A percentile compares a stretch with the other conserved stretches of the same genome.
Evolutionary conservation across 2,113 vertebrate genomes (phyloP).

Genomic region (Phoxinus phoxinus): DNA sequence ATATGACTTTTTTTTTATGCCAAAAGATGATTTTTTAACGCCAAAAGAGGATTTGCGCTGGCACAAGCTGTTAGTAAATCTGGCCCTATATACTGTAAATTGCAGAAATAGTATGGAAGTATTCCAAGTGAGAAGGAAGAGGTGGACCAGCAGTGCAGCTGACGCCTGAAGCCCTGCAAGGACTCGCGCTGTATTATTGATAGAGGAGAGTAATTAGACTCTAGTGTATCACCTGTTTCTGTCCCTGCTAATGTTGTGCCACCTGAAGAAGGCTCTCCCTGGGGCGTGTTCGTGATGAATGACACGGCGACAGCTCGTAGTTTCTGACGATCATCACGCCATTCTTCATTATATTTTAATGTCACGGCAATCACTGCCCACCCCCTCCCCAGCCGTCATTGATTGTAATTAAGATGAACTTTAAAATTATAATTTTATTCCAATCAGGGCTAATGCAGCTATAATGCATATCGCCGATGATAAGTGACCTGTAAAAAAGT

Average conservation of each 20-base stretch:
- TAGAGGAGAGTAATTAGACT: slow-evolving; percentile 78
- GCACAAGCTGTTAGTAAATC: too few relatives aligned
- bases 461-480: slow-evolving; percentile 45
- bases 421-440: slow-evolving; percentile 55
- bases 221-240: slow-evolving; percentile 78
- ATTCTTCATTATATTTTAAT: slow-evolving; percentile 76
- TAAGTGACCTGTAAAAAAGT: slow-evolving; percentile 48
- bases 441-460: slow-evolving; percentile 58
- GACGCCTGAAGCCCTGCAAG: slow-evolving; percentile 69
- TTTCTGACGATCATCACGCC: slow-evolving; percentile 69
- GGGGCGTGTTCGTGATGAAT: slow-evolving; percentile 70
- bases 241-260: slow-evolving; percentile 70
- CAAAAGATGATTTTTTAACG: too few relatives aligned
- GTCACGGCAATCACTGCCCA: slow-evolving; percentile 66
- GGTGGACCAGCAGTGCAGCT: slow-evolving; percentile 63
- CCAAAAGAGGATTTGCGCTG: too few relatives aligned
- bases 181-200: slow-evolving; percentile 75
- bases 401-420: slow-evolving; percentile 64
- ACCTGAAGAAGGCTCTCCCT: slow-evolving; percentile 66
- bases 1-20: background rate
- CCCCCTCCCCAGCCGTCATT: slow-evolving; percentile 60
- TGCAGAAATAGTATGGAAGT: background rate
- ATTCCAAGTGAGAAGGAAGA: slow-evolving; percentile 47
- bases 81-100: too few relatives aligned
- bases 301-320: slow-evolving; percentile 68